These are phyloP conservation scores for Garrulus glandarius DNA, from an alignment of 2,797 vertebrate species.

Conservation along the genomic window DNA sequence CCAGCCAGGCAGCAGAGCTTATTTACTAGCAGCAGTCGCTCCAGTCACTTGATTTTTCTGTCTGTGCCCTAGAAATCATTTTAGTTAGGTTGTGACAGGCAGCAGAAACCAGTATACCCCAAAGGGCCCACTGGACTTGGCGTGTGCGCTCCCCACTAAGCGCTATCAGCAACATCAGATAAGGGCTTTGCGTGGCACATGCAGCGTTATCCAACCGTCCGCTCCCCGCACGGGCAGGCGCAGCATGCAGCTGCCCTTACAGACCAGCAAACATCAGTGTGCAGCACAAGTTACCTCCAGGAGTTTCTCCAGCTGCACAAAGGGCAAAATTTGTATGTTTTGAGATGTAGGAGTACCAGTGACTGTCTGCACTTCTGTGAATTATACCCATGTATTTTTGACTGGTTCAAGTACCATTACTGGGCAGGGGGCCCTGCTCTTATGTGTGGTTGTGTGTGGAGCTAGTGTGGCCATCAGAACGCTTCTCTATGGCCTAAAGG, in stretches of 20 bases:
- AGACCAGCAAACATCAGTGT: neutral
- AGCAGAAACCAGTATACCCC: neutral
- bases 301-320: neutral
- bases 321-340: neutral
- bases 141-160: neutral
- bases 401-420: neutral
- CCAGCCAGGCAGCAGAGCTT: neutral
- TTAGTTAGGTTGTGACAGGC: neutral
- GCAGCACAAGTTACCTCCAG: neutral
- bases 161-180: neutral
- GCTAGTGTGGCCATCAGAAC: neutral
- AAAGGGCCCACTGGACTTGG: neutral
- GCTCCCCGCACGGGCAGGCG: fast-evolving
- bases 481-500: neutral
- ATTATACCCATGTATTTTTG: fast-evolving
- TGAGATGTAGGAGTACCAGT: neutral
- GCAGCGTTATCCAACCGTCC: neutral
- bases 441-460: neutral
- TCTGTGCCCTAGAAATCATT: neutral
- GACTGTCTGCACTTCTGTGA: neutral
- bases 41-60: neutral
- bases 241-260: neutral
- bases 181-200: neutral
- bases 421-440: neutral
- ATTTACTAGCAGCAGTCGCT: neutral